Base-by-base conservation (phyloP, 2,113 vertebrate species). In the Ranitomeya variabilis region DNA sequence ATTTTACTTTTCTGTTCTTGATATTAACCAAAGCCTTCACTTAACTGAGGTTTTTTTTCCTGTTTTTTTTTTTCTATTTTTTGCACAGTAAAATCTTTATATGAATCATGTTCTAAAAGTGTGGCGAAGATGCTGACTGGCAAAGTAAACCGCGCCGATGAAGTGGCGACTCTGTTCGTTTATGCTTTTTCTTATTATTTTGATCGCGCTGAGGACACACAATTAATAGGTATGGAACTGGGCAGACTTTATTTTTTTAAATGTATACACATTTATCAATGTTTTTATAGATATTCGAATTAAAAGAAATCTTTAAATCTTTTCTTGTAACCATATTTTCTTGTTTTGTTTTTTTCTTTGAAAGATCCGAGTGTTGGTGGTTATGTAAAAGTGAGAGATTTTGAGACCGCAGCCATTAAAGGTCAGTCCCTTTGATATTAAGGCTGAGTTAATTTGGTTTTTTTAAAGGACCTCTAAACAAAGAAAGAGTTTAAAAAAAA, bases 121-220 rank as follows among this genome's bases (percentile, higher is more conserved):
- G 96, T 99, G 87, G 93, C 95, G 10, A 95, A 97, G 89, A 86
- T 97, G 90, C 95, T 99, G 18, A 94, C 90, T 76, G 93, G 87
- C 80, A 97, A 95, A 89, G 95, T 99, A 76, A 92, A 93, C 37
- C 94, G 90, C 86, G 93, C 92, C 4, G 90, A 92, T 0, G 97
- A 96, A 89, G 94, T 93, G 2, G 94, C 93, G 14, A 89, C 94
- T 12, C 77, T 96, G 86, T 94, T 97, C 52, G 98, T 99, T 89
- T 99, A 98, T 73, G 96, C 97, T 3, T 99, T 99, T 91, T 98
- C 97, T 77, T 99, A 96, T 92, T 99, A 99, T 91, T 97, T 98
- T 2, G 97, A 99, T 91, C 94, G 94, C 10, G 98, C 97, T 0
- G 96, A 95, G 60, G 95, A 96, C 31, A 93, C 97, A 19, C 93